phyloP scores from a whole-genome alignment of 2,888 invertebrate genomes.

The Phrixothrix hirtus region DNA sequence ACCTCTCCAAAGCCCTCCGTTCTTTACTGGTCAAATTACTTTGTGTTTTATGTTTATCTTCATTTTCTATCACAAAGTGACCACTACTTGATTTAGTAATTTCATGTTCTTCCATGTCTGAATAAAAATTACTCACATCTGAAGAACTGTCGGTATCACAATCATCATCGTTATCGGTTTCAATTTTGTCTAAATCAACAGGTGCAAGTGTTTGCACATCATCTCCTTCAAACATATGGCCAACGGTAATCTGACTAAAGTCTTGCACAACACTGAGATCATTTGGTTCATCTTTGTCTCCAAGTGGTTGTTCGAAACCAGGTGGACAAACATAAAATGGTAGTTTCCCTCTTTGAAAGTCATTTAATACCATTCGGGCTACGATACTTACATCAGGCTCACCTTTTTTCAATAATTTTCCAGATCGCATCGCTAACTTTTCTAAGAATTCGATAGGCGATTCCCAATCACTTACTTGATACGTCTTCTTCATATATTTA shows the following conservation, averaged over 20 bases:
- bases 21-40: constrained; percentile 78
- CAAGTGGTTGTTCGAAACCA: constrained; percentile 73
- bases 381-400: constrained; percentile 90
- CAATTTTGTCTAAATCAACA: constrained; percentile 45
- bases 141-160: constrained; percentile 52
- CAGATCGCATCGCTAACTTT: constrained; percentile 81
- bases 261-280: constrained; percentile 71
- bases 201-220: constrained; percentile 65
- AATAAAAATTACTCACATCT: constrained; percentile 70
- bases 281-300: constrained; percentile 52
- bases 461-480: constrained; percentile 80
- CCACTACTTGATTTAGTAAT: constrained; percentile 57
- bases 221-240: constrained; percentile 51
- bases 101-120: constrained; percentile 65
- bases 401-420: constrained; percentile 94
- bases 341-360: constrained; percentile 97
- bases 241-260: constrained; percentile 79
- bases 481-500: constrained; percentile 89
- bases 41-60: constrained; percentile 47
- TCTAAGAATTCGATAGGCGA: constrained; percentile 87
- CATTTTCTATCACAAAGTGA: constrained; percentile 56
- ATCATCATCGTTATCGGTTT: constrained; percentile 28
- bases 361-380: constrained; percentile 94
- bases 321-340: constrained; percentile 92
- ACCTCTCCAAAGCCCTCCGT: constrained; percentile 73